These are phyloP conservation scores for Geococcyx californianus DNA, from an alignment of 2,113 vertebrate genomes.

Conservation along the genomic window DNA sequence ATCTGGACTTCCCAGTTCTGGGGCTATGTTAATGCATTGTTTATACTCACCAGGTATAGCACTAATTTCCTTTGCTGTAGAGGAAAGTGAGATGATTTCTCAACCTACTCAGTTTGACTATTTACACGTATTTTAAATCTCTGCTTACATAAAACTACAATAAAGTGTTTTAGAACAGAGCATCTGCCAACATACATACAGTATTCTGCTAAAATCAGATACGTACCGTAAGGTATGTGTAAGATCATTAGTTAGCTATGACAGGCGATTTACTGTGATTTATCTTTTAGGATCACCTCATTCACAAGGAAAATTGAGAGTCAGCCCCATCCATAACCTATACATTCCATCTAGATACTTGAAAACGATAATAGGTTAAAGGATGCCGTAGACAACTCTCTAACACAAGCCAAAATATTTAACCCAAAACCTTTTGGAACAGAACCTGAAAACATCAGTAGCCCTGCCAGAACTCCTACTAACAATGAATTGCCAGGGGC, in stretches of 20 bases:
- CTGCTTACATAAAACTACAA: constrained; percentile 48
- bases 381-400: constrained; percentile 60
- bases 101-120: background rate
- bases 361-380: constrained; percentile 68
- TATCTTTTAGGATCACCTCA: constrained; percentile 67
- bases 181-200: constrained; percentile 4
- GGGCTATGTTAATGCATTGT: background rate
- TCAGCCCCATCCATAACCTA: constrained; percentile 72
- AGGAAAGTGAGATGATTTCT: background rate
- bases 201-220: constrained; percentile 25
- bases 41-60: background rate
- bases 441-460: constrained; percentile 59
- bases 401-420: constrained; percentile 69
- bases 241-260: constrained; percentile 44
- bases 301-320: constrained; percentile 68
- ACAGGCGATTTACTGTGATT: constrained; percentile 67
- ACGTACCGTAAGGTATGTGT: background rate
- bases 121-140: constrained; percentile 37
- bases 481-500: constrained; percentile 68
- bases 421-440: constrained; percentile 69
- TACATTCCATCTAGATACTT: constrained; percentile 63
- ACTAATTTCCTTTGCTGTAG: background rate
- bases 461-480: constrained; percentile 65
- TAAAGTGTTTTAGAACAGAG: constrained; percentile 35
- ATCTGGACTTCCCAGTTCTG: background rate